These are phyloP conservation scores for Drosophila varians DNA, from an alignment of 1,140 invertebrate species.

Conservation along the genomic window DNA sequence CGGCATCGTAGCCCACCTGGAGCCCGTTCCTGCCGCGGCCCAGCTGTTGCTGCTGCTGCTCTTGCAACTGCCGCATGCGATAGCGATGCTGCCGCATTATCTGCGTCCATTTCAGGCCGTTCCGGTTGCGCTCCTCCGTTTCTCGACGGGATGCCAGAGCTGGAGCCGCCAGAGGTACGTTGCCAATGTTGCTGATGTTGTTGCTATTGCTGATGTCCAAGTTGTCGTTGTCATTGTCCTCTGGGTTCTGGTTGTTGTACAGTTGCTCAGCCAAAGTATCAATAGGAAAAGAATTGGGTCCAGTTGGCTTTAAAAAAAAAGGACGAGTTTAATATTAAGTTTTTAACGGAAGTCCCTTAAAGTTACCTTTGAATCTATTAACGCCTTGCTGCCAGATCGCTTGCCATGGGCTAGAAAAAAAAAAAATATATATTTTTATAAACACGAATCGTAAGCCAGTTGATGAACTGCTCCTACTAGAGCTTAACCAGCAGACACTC, in stretches of 20 bases:
- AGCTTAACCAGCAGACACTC: slow-evolving; percentile 35
- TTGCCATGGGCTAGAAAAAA: slow-evolving; percentile 70
- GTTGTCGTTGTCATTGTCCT: slow-evolving; percentile 35
- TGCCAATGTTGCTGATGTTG: slow-evolving; percentile 14
- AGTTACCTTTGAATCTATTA: slow-evolving; percentile 43
- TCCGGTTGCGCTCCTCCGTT: slow-evolving; percentile 20
- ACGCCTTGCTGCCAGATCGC: slow-evolving; percentile 55
- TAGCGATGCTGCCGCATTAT: slow-evolving; percentile 60
- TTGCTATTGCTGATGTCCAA: slow-evolving; percentile 18
- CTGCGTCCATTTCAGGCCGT: slow-evolving; percentile 53
- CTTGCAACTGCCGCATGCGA: slow-evolving; percentile 44
- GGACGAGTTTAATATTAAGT: not conserved
- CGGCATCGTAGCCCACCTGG: slow-evolving; percentile 31
- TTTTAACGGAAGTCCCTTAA: too few relatives aligned
- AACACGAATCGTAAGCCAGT: slow-evolving; percentile 4
- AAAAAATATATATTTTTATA: slow-evolving; percentile 4
- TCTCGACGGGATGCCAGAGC: not conserved
- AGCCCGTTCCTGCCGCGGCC: slow-evolving; percentile 18
- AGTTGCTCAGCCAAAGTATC: slow-evolving; percentile 55
- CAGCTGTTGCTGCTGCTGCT: slow-evolving; percentile 28
- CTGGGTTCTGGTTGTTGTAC: slow-evolving; percentile 30
- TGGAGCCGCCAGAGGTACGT: slow-evolving; percentile 22
- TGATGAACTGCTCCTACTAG: slow-evolving; percentile 7
- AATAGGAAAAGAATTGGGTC: slow-evolving; percentile 22
- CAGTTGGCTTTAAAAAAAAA: slow-evolving; percentile 14